Evolutionary conservation across 2,888 invertebrate species (phyloP), one percentile per base, ranked within the genome.

Genomic region (Ennomos erosarius): DNA sequence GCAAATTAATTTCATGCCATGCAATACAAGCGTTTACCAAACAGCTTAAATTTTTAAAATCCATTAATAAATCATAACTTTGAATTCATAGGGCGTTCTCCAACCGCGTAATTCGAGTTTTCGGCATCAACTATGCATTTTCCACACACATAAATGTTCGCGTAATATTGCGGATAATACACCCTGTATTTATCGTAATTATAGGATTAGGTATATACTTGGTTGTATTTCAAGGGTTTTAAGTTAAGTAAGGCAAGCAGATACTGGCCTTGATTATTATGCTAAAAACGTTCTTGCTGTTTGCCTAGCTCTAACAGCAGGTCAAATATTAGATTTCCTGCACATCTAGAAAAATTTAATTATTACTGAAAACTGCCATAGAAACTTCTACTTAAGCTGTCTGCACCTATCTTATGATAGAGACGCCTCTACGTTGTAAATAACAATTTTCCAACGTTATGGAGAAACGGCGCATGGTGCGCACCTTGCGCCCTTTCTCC

Each of bases 101-200:
- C 62, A 51, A 61, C 58, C 64, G 66, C 78, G 76, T 80, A 76
- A 77, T 80, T 78, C 79, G 80, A 82, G 79, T 86, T 88, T 88
- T 88, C 85, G 76, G 82, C 79, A 81, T 84, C 78, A 81, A 86
- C 87, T 87, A 87, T 90, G 88, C 88, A 91, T 90, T 90, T 90
- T 82, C 90, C 84, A 78, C 79, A 81, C 76, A 76, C 77, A 78
- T 79, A 62, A 78, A 73, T 82, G 83, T 83, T 83, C 86, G 86
- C 83, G 88, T 88, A 82, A 81, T 71, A 76, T 67, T 54, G 67
- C 59, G 68, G n/a, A n/a, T n/a, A n/a, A n/a, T n/a, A n/a, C 68
- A 81, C 78, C 78, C 78, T 90, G 86, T 86, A 88, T 85, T 91
- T 90, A 90, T 90, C 81, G 87, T 91, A 92, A 92, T 91, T 90